Evolutionary conservation across 2,797 vertebrate species (phyloP), one percentile per base, ranked within the genome.

Genomic region (Cynopterus sphinx): DNA sequence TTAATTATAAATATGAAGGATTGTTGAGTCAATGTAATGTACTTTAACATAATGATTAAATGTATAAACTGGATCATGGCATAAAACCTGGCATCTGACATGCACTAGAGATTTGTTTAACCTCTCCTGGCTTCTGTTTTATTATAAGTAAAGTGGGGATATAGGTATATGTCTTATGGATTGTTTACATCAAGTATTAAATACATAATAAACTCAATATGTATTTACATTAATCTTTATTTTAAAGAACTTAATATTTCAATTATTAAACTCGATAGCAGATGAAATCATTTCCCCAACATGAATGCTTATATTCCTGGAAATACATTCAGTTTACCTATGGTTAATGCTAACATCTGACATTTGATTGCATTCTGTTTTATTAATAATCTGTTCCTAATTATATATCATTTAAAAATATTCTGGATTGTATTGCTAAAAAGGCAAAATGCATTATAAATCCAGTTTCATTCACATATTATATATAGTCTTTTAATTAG

Each of bases 1-100:
- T 11, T 89, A 73, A 22, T 83, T 28, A 87, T 92, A 31, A 31
- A 87, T 94, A 61, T 87, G 89, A 96, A 96, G 57, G 6, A 91
- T 71, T 71, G 12, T 41, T 68, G 22, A 90, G 15, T 93, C 41
- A 83, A 79, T 91, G 28, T 16, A 65, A 39, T 83, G 19, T 15
- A 71, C 57, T 61, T 87, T 90, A 82, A 75, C 15, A 81, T 90
- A 86, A 85, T 93, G 31, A 75, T 87, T 96, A 55, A 53, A 78
- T 65, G 2, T 2, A 28, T 31, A 81, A 16, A 15, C 5, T 68
- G 70, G 22, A 10, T 51, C 24, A 2, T 81, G n/a, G 13, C 31
- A 53, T 67, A 67, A 82, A 87, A 85, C 67, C n/a, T 13, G 91
- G 15, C 0, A 73, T 36, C 53, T 84, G 21, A 26, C 13, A 41